Percentiles rank a stretch among this genome's conserved stretches.
These are phyloP conservation scores for Serranochromis macrocephalus DNA, from an alignment of 2,113 vertebrate genomes.

Conservation along the genomic window DNA sequence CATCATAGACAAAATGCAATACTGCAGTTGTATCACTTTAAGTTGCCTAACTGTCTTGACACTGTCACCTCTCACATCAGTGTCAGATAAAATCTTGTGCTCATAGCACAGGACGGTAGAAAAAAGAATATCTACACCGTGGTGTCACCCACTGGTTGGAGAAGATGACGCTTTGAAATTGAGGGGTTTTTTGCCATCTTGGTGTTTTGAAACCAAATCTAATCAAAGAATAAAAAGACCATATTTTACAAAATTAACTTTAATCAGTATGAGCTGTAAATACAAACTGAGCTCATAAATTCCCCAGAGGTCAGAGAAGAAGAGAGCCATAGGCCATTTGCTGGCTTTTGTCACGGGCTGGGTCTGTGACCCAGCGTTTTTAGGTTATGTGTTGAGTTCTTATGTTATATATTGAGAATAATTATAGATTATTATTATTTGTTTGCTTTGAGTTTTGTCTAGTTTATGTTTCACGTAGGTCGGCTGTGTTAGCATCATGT, in stretches of 20 bases:
- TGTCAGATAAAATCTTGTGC: not conserved
- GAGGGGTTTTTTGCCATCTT: fast-evolving
- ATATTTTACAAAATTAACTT: not conserved
- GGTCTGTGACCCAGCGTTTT: not conserved
- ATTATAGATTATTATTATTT: not conserved
- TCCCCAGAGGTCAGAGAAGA: not conserved
- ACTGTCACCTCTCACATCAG: not conserved
- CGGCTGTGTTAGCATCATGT: not conserved
- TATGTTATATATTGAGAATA: not conserved
- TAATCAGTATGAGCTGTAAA: not conserved
- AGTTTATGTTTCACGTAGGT: not conserved
- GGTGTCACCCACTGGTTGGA: not conserved
- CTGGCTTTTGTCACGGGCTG: not conserved
- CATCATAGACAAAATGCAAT: not conserved
- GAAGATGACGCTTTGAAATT: not conserved
- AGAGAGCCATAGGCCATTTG: not conserved
- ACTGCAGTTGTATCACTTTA: not conserved
- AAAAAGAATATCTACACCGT: not conserved
- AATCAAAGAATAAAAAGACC: not conserved
- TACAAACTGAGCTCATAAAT: not conserved
- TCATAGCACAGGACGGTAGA: not conserved
- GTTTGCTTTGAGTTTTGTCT: not conserved
- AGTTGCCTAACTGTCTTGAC: not conserved
- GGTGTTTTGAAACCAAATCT: not conserved
- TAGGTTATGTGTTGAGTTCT: not conserved